A percentile compares a stretch with the other conserved stretches of the same genome.
These are phyloP conservation scores for Heliconius ismenius DNA, from an alignment of 2,888 invertebrate genomes.

Conservation along the genomic window DNA sequence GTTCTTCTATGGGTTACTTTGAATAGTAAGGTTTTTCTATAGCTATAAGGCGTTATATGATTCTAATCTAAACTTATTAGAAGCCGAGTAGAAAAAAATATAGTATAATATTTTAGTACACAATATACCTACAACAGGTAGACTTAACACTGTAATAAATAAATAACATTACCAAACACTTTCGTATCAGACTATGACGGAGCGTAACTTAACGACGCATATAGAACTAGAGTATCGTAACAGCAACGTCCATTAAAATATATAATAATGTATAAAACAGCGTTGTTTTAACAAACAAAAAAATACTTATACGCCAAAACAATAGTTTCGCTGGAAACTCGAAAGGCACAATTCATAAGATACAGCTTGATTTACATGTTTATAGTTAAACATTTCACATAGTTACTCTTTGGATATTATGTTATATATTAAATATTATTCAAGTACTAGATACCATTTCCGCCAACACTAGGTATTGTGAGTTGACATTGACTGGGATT, in stretches of 20 bases:
- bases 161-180: conserved; percentile 37
- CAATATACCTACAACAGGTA: conserved; percentile 9
- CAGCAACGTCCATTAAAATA: conserved; percentile 39
- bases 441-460: conserved; percentile 24
- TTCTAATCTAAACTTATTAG: conserved; percentile 5
- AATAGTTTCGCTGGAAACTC: conserved; percentile 67
- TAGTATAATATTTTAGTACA: conserved; percentile 15
- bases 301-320: conserved; percentile 58
- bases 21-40: neutral
- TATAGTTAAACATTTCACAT: conserved; percentile 44
- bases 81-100: conserved; percentile 1
- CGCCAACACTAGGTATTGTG: neutral
- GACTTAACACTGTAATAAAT: conserved; percentile 38
- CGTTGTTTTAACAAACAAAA: conserved; percentile 23
- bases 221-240: conserved; percentile 25
- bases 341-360: conserved; percentile 81
- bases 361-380: conserved; percentile 60
- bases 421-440: conserved; percentile 28
- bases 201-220: conserved; percentile 34
- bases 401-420: conserved; percentile 45
- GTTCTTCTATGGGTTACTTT: neutral
- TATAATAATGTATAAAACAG: conserved; percentile 28
- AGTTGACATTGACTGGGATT: neutral
- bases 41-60: neutral
- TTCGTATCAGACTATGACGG: conserved; percentile 35